Percentiles rank a stretch among this genome's conserved stretches.
phyloP scores from a whole-genome alignment of 2,113 vertebrate species.

The Pterocles gutturalis region DNA sequence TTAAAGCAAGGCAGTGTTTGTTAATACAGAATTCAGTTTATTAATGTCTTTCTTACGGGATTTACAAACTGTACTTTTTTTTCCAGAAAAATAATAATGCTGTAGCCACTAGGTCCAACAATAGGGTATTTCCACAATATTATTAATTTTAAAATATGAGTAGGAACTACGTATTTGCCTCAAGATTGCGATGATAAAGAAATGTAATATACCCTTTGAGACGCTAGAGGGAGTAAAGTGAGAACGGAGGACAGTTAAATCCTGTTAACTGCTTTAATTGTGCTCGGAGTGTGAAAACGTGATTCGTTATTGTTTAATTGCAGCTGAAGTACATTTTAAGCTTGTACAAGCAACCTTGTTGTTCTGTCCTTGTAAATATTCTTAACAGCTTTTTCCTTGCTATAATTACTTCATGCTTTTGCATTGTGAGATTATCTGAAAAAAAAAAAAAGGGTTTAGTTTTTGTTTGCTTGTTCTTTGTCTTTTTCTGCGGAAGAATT shows the following conservation, averaged over 20 bases:
- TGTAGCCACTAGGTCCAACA: rapidly evolving
- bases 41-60: not conserved
- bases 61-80: not conserved
- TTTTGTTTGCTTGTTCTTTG: not conserved
- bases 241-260: not conserved
- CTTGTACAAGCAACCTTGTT: not conserved
- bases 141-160: not conserved
- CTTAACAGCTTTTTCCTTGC: not conserved
- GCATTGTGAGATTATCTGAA: not conserved
- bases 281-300: rapidly evolving
- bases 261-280: rapidly evolving
- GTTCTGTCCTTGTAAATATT: not conserved
- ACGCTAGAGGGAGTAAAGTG: not conserved
- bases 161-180: rapidly evolving
- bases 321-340: not conserved
- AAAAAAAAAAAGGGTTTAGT: not conserved
- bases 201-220: rapidly evolving
- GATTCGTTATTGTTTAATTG: not conserved
- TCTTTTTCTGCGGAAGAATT: not conserved
- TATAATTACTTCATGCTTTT: not conserved
- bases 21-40: not conserved
- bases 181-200: not conserved
- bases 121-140: not conserved
- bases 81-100: not conserved
- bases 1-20: not conserved